Base-by-base conservation (phyloP, 2,113 vertebrate genomes). In the Rafetus swinhoei region DNA sequence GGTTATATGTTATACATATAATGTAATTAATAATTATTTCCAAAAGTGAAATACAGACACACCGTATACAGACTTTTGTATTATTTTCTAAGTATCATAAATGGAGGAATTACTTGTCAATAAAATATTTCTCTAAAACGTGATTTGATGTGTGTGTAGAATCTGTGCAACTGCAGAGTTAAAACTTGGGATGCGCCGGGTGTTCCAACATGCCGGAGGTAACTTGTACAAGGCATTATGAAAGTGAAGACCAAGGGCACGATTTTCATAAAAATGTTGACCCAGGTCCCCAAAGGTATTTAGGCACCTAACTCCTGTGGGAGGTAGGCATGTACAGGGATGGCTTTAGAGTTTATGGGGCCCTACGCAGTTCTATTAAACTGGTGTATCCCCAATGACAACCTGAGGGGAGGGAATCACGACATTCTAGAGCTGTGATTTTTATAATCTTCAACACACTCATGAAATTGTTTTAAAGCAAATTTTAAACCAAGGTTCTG, bases 1-100 rank as follows among this genome's bases (percentile, higher is more conserved):
- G 76, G 9, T 69, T 95, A 82, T 95, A 96, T 95, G 95, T 96
- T 88, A 96, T 95, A 95, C 94, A 94, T 95, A 96, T 93, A 93
- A 52, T 81, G 77, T 59, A 69, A 45, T 95, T 32, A 79, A 57
- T 29, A 18, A 8, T 57, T 8, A 35, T 86, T 94, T 54, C 89
- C 29, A 79, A 15, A 32, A 69, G 81, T 39, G 25, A 80, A 82
- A 69, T 56, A 25, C 21, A 69, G 93, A 96, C 90, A 94, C 87
- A 35, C 35, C 86, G 95, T 93, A 93, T 94, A 90, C 60, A 88
- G 88, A 53, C 4, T 2, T 85, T 84, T 94, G 93, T 94, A 87
- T 94, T 82, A 7, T 76, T 92, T 88, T 90, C 39, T 0, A 92
- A 69, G 24, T 27, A 35, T 55, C 19, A 6, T 76, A 11, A 62